Base-by-base conservation (phyloP, 2,888 invertebrate species). In the Buathra laborator region DNA sequence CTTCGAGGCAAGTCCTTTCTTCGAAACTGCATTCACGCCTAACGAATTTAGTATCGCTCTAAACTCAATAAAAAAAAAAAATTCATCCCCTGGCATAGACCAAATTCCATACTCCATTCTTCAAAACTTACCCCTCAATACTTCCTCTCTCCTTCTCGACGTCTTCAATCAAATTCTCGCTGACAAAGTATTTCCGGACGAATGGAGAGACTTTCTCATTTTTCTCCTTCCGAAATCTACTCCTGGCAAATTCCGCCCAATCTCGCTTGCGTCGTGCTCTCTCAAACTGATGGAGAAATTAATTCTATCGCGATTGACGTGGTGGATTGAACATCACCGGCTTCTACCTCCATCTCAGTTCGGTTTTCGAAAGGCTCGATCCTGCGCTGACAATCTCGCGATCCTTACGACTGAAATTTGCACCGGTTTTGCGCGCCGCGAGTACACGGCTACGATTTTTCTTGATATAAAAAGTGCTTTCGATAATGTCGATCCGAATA, bases 191-290 rank as follows among this genome's bases (percentile, higher is more conserved):
- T 62, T 66, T 2, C 78, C 72, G 9, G 29, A 37, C 6, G 9
- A 70, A 56, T 83, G 85, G 85, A 68, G 53, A 56, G 4, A 46
- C 3, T 9, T 46, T 10, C 14, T 46, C 1, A 29, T 79, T 14
- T 74, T 83, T 12, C 76, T 83, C 5, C 51, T 85, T n/a, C 64
- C 72, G 0, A 83, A 83, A 59, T 19, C 19, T 19, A 10, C 9
- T 3, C 9, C 6, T 1, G 9, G 68, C 3, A 66, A 66, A 16
- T 10, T 81, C 14, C 10, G 78, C 5, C 75, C 86, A 2, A 83
- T 86, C 5, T 64, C 83, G 14, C 32, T 83, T 14, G 46, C 85
- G 16, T 44, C 59, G 2, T 83, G 85, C 19, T 6, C 10, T 3
- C 3, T 6, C 14, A 46, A 46, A 46, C 16, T 75, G 3, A 37